Percentiles rank a stretch among this genome's conserved stretches.
These are phyloP conservation scores for Coenonympha arcania DNA, from an alignment of 2,888 invertebrate species.

Conservation along the genomic window DNA sequence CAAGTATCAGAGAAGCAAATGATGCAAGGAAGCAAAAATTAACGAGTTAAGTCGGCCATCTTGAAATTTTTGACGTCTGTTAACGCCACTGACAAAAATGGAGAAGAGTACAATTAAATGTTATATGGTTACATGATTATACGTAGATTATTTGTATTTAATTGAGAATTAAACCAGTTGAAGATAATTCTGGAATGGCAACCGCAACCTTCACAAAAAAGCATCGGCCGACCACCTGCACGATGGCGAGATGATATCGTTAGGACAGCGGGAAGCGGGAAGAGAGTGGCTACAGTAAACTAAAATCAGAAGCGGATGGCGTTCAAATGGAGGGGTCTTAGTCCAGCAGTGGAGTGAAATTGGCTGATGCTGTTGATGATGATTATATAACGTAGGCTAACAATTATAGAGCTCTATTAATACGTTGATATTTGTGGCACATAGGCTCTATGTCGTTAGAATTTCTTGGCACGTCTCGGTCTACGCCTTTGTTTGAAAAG, in stretches of 20 bases:
- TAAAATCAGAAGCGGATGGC: too few relatives aligned
- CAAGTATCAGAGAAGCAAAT: slow-evolving; percentile 29
- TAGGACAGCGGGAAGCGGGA: too few relatives aligned
- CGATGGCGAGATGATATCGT: too few relatives aligned
- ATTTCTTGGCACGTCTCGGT: slow-evolving; percentile 26
- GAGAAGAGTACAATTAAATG: slow-evolving; percentile 61
- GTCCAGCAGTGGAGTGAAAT: too few relatives aligned
- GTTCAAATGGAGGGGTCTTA: too few relatives aligned
- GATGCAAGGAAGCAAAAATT: background rate
- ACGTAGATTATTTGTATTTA: too few relatives aligned
- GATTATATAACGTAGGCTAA: background rate
- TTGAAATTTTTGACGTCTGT: background rate
- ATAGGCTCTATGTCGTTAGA: slow-evolving; percentile 12
- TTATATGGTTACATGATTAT: too few relatives aligned
- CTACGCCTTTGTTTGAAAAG: slow-evolving; percentile 26
- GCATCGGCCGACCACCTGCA: too few relatives aligned
- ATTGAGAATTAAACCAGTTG: background rate
- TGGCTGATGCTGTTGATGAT: too few relatives aligned
- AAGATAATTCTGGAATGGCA: too few relatives aligned
- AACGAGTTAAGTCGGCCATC: background rate
- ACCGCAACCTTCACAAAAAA: too few relatives aligned
- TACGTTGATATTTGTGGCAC: background rate
- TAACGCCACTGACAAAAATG: slow-evolving; percentile 36
- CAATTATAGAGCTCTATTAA: slow-evolving; percentile 2
- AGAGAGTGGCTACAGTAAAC: too few relatives aligned